Evolutionary conservation across 2,797 vertebrate species (phyloP), one percentile per base, ranked within the genome.

Genomic region (Channallabes apus): DNA sequence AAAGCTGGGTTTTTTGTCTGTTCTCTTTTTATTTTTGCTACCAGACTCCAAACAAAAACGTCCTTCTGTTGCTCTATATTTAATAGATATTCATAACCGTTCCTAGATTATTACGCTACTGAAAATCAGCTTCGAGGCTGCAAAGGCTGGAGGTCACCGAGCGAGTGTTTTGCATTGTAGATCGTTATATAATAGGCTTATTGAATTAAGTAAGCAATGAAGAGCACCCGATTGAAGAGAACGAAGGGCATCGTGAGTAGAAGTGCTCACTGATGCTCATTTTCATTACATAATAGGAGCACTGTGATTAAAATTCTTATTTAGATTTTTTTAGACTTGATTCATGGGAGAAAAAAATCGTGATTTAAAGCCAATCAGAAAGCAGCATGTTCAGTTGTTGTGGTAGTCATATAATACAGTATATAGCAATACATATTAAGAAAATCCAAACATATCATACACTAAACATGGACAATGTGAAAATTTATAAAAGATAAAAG

Each of bases 131-230:
- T 22, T 62, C 62, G 29, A 56, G 20, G 61, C 56, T 22, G 29
- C 59, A 22, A 17, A 11, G 2, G 69, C 22, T 68, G 46, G 41
- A 67, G 69, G 82, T 35, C 82, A 75, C 61, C 6, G 6, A 46
- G 58, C 2, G n/a, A 65, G 59, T 24, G 82, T 56, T 83, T 32
- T 65, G 61, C 46, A 67, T 56, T 76, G 82, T 32, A 65, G 59
- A 76, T 54, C 3, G 32, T 78, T 58, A 59, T 14, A 35, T 65
- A 61, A 73, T 29, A 75, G 51, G 35, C 58, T 61, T 46, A 61
- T 29, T 62, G 24, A 75, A 54, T 79, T 80, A 41, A 62, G 46
- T 22, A 32, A 29, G 18, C 68, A 56, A 67, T 41, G 38, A 41
- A 41, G 38, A 38, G 76, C 32, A 78, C 12, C 32, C 22, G 14